A percentile compares a stretch with the other conserved stretches of the same genome.
Evolutionary conservation across 2,888 invertebrate genomes (phyloP).

Genomic region (Bugulina stolonifera): DNA sequence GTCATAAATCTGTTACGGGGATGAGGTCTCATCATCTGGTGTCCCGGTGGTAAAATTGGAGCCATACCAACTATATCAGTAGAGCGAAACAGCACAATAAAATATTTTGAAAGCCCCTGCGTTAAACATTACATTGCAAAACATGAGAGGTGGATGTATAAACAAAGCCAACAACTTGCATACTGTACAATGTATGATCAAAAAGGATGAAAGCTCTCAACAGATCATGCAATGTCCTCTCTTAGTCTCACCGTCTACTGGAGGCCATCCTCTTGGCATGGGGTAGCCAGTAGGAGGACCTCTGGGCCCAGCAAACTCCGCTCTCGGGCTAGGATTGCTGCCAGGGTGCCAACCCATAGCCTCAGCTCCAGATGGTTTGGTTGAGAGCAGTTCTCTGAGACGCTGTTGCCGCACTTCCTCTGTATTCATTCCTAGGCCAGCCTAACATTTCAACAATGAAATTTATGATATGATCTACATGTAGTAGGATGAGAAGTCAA

Average conservation of each 20-base stretch:
- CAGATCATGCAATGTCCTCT: conserved; percentile 4
- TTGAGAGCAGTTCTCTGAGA: conserved; percentile 66
- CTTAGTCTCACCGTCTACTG: neutral
- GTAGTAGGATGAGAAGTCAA: neutral
- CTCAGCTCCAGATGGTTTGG: conserved; percentile 54
- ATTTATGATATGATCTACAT: too few species aligned
- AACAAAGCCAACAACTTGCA: too few species aligned
- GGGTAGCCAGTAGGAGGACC: neutral
- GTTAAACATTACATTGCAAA: too few species aligned
- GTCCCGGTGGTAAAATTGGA: neutral
- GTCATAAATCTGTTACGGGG: neutral
- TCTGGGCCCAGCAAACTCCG: neutral
- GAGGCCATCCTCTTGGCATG: conserved; percentile 13
- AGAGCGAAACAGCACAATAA: too few species aligned
- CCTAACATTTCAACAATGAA: conserved; percentile 14
- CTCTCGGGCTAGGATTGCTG: neutral
- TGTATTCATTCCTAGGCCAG: conserved; percentile 23
- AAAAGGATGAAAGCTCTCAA: too few species aligned
- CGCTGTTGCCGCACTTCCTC: conserved; percentile 55
- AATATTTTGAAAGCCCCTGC: too few species aligned
- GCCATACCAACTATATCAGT: too few species aligned
- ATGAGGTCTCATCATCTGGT: neutral
- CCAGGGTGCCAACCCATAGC: neutral
- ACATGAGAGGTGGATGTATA: too few species aligned
- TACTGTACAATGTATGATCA: too few species aligned